These are phyloP conservation scores for Panthera uncia DNA, from an alignment of 2,113 vertebrate species.

Conservation along the genomic window DNA sequence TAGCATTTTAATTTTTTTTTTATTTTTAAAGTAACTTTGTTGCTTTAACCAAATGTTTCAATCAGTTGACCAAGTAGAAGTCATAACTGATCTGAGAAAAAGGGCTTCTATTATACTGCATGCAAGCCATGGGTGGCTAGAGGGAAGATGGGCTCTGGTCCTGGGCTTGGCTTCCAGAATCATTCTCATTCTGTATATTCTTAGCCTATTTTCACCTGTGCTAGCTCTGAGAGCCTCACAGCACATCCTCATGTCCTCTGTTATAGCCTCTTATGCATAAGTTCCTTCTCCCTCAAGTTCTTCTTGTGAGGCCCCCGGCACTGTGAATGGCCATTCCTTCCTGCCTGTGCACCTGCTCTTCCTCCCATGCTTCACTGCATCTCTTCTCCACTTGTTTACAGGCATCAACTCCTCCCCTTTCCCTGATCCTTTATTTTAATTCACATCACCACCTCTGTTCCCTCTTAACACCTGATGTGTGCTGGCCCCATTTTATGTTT, in stretches of 20 bases:
- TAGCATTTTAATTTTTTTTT: not conserved
- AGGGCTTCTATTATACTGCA: too few species aligned
- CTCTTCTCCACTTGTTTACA: not conserved
- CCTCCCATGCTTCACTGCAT: not conserved
- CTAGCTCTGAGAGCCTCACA: not conserved
- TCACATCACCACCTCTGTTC: not conserved
- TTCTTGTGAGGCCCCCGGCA: not conserved
- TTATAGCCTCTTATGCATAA: not conserved
- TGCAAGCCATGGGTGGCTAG: not conserved
- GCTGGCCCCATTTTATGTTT: not conserved
- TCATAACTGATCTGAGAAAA: not conserved
- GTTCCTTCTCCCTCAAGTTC: not conserved
- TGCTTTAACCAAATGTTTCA: not conserved
- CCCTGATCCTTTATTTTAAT: not conserved
- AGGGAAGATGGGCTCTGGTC: not conserved
- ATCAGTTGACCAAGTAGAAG: not conserved
- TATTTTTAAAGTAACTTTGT: not conserved
- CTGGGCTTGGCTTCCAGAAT: not conserved
- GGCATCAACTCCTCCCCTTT: not conserved
- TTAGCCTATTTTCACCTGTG: not conserved
- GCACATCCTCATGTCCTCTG: not conserved
- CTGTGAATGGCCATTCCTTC: not conserved
- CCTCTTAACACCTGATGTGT: not conserved
- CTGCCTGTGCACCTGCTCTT: not conserved
- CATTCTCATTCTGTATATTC: not conserved